Conservation (phyloP, 2,113 vertebrate species). For the Pygoscelis adeliae region DNA sequence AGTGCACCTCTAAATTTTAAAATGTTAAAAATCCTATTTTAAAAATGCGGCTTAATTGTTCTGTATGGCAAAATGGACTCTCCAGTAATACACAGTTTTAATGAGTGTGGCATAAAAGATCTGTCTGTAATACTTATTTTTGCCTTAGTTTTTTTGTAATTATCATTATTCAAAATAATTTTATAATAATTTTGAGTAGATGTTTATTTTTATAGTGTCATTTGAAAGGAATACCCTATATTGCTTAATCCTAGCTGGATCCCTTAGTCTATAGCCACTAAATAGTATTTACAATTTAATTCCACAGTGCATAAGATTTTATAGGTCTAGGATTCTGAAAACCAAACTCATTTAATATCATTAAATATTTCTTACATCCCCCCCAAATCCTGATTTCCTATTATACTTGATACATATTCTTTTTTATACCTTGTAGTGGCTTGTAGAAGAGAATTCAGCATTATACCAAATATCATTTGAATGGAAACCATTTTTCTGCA, state of each 20-base stretch:
- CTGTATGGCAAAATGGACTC: neutral
- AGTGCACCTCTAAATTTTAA: neutral
- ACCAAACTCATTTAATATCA: neutral
- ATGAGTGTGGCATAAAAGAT: neutral
- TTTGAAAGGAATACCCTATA: neutral
- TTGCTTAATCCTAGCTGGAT: neutral
- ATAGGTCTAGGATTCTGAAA: conserved; percentile 7
- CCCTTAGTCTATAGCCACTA: neutral
- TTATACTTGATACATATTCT: neutral
- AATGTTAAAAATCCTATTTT: neutral
- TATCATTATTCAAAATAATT: neutral
- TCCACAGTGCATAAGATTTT: conserved; percentile 3
- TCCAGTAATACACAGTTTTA: neutral
- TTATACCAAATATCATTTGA: conserved; percentile 5
- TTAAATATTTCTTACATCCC: neutral
- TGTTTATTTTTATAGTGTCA: conserved; percentile 16
- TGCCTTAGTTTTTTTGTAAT: neutral
- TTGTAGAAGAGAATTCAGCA: neutral
- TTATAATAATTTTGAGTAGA: neutral
- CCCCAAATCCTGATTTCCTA: neutral
- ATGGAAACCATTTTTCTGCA: neutral
- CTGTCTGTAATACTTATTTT: neutral
- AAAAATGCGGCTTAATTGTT: neutral
- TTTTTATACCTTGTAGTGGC: neutral
- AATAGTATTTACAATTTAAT: neutral